Evolutionary conservation across 1,140 invertebrate genomes (phyloP).

Genomic region (Drosophila miranda): DNA sequence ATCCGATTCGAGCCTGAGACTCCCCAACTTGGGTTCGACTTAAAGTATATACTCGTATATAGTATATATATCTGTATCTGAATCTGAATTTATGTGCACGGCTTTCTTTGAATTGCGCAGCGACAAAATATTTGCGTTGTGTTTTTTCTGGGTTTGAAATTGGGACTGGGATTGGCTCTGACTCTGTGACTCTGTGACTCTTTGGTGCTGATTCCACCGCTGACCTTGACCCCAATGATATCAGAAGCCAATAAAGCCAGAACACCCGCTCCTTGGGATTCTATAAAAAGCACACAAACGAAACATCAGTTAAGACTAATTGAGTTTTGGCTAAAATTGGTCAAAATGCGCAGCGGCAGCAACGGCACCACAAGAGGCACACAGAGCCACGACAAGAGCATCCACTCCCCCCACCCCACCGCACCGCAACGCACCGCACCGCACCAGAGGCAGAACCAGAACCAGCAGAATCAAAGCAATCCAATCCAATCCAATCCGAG

Average conservation of each 20-base stretch:
- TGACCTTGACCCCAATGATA: slow-evolving; percentile 71
- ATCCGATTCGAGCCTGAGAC: slow-evolving; percentile 23
- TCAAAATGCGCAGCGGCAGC: slow-evolving; percentile 64
- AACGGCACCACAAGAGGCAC: background rate
- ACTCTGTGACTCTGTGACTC: slow-evolving; percentile 15
- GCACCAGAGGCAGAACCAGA: too few species aligned
- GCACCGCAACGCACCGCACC: slow-evolving; percentile 3
- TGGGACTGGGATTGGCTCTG: slow-evolving; percentile 24
- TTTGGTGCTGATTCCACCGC: slow-evolving; percentile 17
- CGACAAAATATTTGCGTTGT: slow-evolving; percentile 4
- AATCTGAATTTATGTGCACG: slow-evolving; percentile 59
- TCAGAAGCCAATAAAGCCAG: slow-evolving; percentile 42
- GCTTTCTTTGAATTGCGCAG: slow-evolving; percentile 75
- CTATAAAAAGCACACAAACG: slow-evolving; percentile 47
- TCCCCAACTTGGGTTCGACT: background rate
- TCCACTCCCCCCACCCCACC: slow-evolving; percentile 33
- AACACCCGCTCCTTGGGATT: slow-evolving; percentile 39
- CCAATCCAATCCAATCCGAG: slow-evolving; percentile 30
- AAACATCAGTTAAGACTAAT: slow-evolving; percentile 74
- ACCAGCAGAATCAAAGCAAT: slow-evolving; percentile 29
- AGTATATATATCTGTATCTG: slow-evolving; percentile 27
- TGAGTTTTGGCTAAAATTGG: slow-evolving; percentile 72
- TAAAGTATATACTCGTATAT: slow-evolving; percentile 1
- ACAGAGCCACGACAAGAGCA: slow-evolving; percentile 34
- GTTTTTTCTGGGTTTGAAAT: slow-evolving; percentile 21